These are phyloP conservation scores for Poeciliopsis turneri DNA, from an alignment of 2,797 vertebrate species.

Conservation along the genomic window DNA sequence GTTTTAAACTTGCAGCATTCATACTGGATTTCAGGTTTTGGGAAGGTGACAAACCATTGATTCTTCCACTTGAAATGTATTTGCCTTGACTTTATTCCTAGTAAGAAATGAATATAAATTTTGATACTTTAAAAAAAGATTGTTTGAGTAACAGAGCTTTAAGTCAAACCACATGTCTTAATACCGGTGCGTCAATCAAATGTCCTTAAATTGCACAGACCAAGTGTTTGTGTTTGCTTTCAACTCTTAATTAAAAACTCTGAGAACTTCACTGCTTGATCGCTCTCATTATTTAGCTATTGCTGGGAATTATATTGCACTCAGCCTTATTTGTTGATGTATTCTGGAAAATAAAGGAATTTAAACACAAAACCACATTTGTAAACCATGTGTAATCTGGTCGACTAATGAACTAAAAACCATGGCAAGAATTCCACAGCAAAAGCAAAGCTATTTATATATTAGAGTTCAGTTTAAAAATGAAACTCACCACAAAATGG, in stretches of 20 bases:
- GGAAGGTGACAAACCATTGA: background rate
- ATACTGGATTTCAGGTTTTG: background rate
- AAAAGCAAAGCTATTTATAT: conserved; percentile 44
- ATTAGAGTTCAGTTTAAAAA: conserved; percentile 9
- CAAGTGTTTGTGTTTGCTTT: conserved; percentile 66
- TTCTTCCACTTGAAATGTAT: background rate
- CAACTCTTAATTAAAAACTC: conserved; percentile 44
- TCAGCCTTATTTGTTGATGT: conserved; percentile 40
- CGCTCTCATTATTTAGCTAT: conserved; percentile 32
- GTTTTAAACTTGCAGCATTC: background rate
- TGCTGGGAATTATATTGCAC: background rate
- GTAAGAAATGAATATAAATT: background rate
- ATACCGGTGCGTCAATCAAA: conserved; percentile 32
- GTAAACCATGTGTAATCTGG: conserved; percentile 45
- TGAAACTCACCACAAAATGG: conserved; percentile 69
- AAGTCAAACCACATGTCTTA: conserved; percentile 61
- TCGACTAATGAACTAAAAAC: conserved; percentile 46
- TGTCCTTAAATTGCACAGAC: conserved; percentile 51
- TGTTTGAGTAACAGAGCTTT: conserved; percentile 1
- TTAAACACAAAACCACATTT: conserved; percentile 46
- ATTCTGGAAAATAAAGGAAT: conserved; percentile 22
- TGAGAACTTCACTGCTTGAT: conserved; percentile 40
- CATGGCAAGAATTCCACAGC: conserved; percentile 25
- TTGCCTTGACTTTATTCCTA: background rate
- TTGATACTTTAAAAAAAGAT: background rate